Evolutionary conservation across 2,888 invertebrate species (phyloP).

Genomic region (Xestoiulus laeticollis): DNA sequence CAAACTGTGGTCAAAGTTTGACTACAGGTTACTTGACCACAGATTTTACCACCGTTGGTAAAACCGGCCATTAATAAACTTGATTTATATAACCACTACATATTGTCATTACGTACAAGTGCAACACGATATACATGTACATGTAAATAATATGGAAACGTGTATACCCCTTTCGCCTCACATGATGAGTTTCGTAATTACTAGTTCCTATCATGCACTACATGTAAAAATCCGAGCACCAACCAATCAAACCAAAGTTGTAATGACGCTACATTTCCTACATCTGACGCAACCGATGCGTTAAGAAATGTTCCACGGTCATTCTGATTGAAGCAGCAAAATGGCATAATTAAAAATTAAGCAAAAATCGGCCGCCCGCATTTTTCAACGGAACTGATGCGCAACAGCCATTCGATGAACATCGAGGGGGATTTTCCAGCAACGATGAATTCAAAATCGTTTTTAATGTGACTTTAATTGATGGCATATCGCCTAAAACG

Average conservation of each 20-base stretch:
- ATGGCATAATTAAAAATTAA: neutral
- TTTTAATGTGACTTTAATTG: neutral
- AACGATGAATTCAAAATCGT: neutral
- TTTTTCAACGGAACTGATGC: neutral
- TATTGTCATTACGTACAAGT: too few relatives aligned
- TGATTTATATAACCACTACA: too few relatives aligned
- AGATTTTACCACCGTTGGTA: too few relatives aligned
- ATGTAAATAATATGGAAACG: too few relatives aligned
- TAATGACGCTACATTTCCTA: neutral
- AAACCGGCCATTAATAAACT: too few relatives aligned
- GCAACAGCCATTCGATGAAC: constrained; percentile 1
- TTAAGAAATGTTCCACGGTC: neutral
- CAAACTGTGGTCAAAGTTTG: too few relatives aligned
- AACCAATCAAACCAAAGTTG: neutral
- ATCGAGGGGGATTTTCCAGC: neutral
- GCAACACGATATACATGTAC: too few relatives aligned
- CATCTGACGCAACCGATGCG: neutral
- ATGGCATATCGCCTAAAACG: neutral
- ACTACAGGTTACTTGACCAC: too few relatives aligned
- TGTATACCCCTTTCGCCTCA: too few relatives aligned
- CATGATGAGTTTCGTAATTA: too few relatives aligned
- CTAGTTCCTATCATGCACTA: too few relatives aligned
- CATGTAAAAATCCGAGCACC: neutral
- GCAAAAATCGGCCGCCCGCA: neutral
- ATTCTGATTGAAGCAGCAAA: neutral